Base-by-base conservation (phyloP, 2,888 invertebrate genomes). In the Cephus nigrinus region DNA sequence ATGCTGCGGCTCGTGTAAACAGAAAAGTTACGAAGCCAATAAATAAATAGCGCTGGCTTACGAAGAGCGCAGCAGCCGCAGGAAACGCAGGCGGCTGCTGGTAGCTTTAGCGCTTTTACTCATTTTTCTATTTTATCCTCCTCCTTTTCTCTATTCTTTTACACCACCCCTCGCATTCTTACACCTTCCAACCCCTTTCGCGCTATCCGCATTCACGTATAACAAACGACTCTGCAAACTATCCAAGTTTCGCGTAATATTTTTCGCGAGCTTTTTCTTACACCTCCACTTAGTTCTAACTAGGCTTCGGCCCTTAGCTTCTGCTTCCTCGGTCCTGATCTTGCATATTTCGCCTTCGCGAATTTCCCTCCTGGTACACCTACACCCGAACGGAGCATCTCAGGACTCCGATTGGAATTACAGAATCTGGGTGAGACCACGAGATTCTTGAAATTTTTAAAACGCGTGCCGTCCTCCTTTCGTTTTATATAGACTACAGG, bases 1-100 rank as follows among this genome's bases (percentile, higher is more conserved):
- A 55, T 15, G 23, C 55, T 9, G 23, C 55, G 23, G 55, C 55
- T 75, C 76, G 55, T 77, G 74, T 75, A 79, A 81, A 79, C 80
- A 79, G 76, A 80, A 84, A 84, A 84, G 82, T 84, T 85, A 82
- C 83, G 79, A 82, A 82, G 83, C 83, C 84, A 81, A 84, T 84
- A 85, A 84, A 85, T 84, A 85, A 84, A 84, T 84, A 82, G 80
- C 69, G 76, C 35, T 55, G 55, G 55, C 55, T 55, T 55, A 23
- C 55, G 55, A 55, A 23, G 23, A 55, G 23, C 55, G 23, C 0
- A 23, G 55, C 23, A 55, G 23, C 23, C 9, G 23, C 9, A 3
- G 55, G 9, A 55, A 55, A 55, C 55, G 55, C 23, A 55, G 55
- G 35, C 3, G 12, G 35, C 12, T 35, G 40, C 55, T 55, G 23